These are phyloP conservation scores for Adineta ricciae DNA, from an alignment of 2,888 invertebrate genomes.

Conservation along the genomic window DNA sequence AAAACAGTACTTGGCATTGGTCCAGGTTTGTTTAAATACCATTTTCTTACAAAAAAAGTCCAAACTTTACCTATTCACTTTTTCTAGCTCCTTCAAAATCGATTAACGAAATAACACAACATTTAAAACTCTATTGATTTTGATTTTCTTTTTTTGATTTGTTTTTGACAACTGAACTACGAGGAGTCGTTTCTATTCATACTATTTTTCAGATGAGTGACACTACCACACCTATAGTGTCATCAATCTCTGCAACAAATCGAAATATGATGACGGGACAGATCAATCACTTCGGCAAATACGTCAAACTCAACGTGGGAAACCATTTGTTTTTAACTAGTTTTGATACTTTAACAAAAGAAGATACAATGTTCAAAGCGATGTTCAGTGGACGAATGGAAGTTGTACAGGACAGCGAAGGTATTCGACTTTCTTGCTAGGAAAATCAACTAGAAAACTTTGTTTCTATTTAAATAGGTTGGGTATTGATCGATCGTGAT, in stretches of 20 bases:
- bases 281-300: conserved; percentile 16
- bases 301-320: conserved; percentile 33
- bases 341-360: conserved; percentile 32
- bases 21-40: conserved; percentile 56
- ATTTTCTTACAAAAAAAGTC: too few species aligned
- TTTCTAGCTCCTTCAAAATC: conserved; percentile 58
- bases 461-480: neutral
- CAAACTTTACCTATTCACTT: conserved; percentile 25
- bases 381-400: conserved; percentile 33
- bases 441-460: neutral
- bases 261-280: neutral
- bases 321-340: conserved; percentile 27
- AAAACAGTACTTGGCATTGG: conserved; percentile 82
- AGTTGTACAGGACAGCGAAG: conserved; percentile 28
- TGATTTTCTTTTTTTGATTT: neutral
- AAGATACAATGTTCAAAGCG: conserved; percentile 33
- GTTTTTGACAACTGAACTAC: neutral
- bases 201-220: neutral
- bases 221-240: neutral
- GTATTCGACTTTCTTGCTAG: neutral
- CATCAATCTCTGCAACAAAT: neutral
- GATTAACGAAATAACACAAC: conserved; percentile 73
- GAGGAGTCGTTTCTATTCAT: too few species aligned
- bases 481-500: conserved; percentile 31
- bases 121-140: conserved; percentile 68